Evolutionary conservation across 2,797 vertebrate genomes (phyloP), one percentile per base, ranked within the genome.

Genomic region (Scarus forsteni): DNA sequence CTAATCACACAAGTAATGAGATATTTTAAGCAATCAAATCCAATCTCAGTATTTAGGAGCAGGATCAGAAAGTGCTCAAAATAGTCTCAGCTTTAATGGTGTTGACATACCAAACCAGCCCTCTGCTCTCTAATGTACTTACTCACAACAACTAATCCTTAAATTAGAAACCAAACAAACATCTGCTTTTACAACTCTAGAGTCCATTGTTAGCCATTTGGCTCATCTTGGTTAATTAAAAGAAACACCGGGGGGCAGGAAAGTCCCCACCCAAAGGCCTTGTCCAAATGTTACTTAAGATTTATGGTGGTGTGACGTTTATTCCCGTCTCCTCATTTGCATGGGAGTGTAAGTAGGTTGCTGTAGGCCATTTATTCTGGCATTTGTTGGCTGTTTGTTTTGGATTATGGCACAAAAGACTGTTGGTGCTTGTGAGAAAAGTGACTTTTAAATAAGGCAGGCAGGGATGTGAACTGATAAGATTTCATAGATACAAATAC

Each of bases 201-300:
- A n/a, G 40, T 36, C 38, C 4, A 38, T 44, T 45, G 34, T 34
- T 10, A 46, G 42, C 62, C 42, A 68, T 80, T 60, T 38, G 57
- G 8, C 46, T 60, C 27, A 27, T 27, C 7, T 51, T 1, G 18
- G 58, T 52, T 49, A 34, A 62, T 43, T 73, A 71, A 61, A 38
- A 15, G 44, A 62, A 59, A 63, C 61, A 50, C 10, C 5, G 16
- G 19, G 38, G 46, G 60, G 60, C 5, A 42, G 52, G 48, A 50
- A n/a, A 38, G 35, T 13, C 58, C 15, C 7, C 49, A 55, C 60
- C 6, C 19, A 9, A 38, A 19, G 11, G 64, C 58, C 61, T 50
- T 54, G 34, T 7, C 63, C 73, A 77, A 49, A 63, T 62, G 57
- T 45, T 55, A n/a, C 39, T 10, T 3, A 27, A 58, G 35, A 63